Base-by-base conservation (phyloP, 2,797 vertebrate genomes). In the Acrossocheilus fasciatus region DNA sequence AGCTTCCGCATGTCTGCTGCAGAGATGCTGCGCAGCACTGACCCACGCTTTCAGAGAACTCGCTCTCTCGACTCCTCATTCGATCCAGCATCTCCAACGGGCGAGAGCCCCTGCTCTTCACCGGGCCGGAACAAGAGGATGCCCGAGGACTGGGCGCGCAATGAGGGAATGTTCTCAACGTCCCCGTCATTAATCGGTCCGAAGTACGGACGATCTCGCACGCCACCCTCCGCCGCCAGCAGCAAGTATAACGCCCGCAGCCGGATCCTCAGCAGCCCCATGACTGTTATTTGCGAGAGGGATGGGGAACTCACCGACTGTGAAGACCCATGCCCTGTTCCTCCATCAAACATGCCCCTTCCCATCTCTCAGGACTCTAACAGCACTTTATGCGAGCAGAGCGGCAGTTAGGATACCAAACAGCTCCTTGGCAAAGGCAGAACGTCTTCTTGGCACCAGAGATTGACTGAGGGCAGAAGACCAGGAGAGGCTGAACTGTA, bases 201-300 rank as follows among this genome's bases (percentile, higher is more conserved):
- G 0, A 95, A 97, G 87, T 96, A 97, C 0, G 95, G 97, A 50
- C 97, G 98, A 9, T 98, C 97, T 0, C 97, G 98, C 78, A 98
- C 97, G 0, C 98, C 98, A 0, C 98, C 98, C 0, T 99, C 97
- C 0, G 98, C 98, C 0, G 97, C 98, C 93, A 99, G 98, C 96
- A 99, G 98, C 96, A 97, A 97, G 88, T 99, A 99, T 91, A 98
- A 96, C 10, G 90, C 97, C 20, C 96, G 98, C 84, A 96, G 95
- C 92, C 95, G 98, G n/a, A 96, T 99, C 92, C 97, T 97, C 91
- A 99, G 98, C 95, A 99, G 98, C 93, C 98, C 98, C 15, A 99
- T 99, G 98, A 99, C 98, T 0, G 98, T 99, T 62, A 99, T 99
- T 92, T 97, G 98, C 0, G 98, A 99, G 90, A 97, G 98, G 0